Conservation (phyloP, 2,797 vertebrate species). For the Cynopterus sphinx region DNA sequence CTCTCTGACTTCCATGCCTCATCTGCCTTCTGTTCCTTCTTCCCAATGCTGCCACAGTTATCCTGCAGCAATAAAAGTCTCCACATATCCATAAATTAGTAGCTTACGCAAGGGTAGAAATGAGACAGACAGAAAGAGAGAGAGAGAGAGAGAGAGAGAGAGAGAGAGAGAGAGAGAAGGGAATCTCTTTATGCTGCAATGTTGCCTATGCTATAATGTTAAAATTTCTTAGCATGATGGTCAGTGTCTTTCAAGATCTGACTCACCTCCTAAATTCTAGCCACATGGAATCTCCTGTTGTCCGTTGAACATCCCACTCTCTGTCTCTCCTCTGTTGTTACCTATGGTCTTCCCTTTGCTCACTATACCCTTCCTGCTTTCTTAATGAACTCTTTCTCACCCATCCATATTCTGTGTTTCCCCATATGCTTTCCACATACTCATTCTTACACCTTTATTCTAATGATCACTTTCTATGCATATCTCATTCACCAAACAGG, state of each 20-base stretch:
- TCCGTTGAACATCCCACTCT: background rate
- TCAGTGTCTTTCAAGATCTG: background rate
- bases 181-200: background rate
- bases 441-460: background rate
- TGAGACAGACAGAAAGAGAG: background rate
- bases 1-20: background rate
- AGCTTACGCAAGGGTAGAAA: background rate
- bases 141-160: background rate
- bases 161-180: background rate
- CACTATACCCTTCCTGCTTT: background rate
- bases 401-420: background rate
- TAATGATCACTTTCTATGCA: background rate
- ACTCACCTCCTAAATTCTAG: background rate
- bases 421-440: no score
- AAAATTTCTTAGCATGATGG: background rate
- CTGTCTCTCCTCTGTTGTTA: no score
- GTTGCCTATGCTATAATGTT: background rate
- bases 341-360: background rate
- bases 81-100: background rate
- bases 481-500: background rate
- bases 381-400: background rate
- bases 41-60: background rate
- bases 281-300: background rate
- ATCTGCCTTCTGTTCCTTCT: background rate
- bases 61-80: background rate